Conservation (phyloP, 2,113 vertebrate species). For the Myrmecobius fasciatus region DNA sequence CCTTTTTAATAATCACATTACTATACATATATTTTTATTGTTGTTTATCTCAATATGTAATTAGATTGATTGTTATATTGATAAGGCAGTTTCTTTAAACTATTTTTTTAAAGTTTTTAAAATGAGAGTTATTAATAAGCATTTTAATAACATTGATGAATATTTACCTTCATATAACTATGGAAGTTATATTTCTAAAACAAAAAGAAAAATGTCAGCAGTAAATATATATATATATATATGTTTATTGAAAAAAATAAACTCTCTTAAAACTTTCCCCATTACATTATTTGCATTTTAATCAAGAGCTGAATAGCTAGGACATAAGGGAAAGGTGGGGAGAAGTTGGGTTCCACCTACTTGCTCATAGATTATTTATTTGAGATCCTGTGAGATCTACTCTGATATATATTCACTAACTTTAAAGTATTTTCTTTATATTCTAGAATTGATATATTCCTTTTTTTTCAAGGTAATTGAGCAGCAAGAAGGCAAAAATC, state of each 20-base stretch:
- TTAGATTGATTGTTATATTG: background rate
- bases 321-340: background rate
- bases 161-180: background rate
- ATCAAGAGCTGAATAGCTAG: background rate
- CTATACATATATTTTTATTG: background rate
- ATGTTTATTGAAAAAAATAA: background rate
- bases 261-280: background rate
- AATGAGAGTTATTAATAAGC: background rate
- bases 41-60: background rate
- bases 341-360: background rate
- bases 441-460: background rate
- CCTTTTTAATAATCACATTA: background rate
- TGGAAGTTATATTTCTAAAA: background rate
- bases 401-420: background rate
- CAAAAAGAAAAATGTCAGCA: background rate
- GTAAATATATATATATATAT: background rate
- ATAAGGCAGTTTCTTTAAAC: background rate
- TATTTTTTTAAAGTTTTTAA: background rate
- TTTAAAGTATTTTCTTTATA: background rate
- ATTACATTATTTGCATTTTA: background rate
- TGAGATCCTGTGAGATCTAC: conserved; percentile 21
- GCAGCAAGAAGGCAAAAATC: conserved; percentile 8
- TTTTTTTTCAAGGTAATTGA: conserved; percentile 21
- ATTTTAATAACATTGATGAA: background rate
- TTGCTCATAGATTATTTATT: background rate